Evolutionary conservation across 2,113 vertebrate genomes (phyloP), one percentile per base, ranked within the genome.

Genomic region (Anthoscopus minutus): DNA sequence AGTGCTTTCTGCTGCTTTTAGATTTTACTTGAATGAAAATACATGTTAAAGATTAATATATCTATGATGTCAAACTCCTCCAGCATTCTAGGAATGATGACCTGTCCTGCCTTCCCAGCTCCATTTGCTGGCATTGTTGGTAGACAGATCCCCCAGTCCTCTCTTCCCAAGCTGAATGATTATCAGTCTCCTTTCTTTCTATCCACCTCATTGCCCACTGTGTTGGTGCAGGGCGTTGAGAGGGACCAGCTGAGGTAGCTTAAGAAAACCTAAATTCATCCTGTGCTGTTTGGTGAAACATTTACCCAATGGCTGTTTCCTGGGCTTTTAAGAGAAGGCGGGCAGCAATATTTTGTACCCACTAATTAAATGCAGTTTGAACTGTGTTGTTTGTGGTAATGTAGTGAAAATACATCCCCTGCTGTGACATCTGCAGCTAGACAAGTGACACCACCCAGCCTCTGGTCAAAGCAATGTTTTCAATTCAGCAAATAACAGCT

Each of bases 331-430:
- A 92, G 80, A 45, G 85, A 58, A 88, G 51, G n/a, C 4, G 0
- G 85, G 71, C 81, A 91, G 76, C 71, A 83, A 60, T 64, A 28
- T 62, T 95, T 88, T 64, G 74, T 89, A 92, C 85, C 89, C 71
- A 67, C 76, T 96, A 94, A 95, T 95, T 90, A 94, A 47, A 80
- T 88, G 74, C 85, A 92, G 81, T 94, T 77, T 89, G 42, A 93
- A 83, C 60, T 86, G 71, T 78, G 81, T 88, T 86, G 71, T 86
- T 91, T 83, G 76, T 74, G 81, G 92, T 92, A 94, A 94, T 67
- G 88, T 81, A 95, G 91, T 94, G 96, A 94, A 94, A 95, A 97
- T 88, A 83, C 76, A 42, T 50, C 81, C 74, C 87, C 94, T 85
- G 87, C 95, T 92, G 87, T 94, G 94, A 92, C 87, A 91, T 93